phyloP scores from a whole-genome alignment of 2,888 invertebrate species.

The Chymomyza procnemis region DNA sequence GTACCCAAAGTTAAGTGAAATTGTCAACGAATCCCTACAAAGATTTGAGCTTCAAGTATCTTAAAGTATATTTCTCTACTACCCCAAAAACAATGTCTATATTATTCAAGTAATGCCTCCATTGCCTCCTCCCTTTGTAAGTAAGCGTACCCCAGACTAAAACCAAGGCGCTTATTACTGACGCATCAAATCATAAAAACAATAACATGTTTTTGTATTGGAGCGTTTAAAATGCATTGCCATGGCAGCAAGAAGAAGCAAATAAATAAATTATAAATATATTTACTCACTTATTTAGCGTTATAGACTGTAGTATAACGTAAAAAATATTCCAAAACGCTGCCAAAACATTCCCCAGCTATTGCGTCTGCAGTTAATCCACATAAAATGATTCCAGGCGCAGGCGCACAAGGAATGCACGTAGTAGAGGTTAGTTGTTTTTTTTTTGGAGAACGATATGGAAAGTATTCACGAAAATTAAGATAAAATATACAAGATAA shows the following conservation, averaged over 20 bases:
- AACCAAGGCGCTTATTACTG: too few species aligned
- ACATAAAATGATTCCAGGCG: constrained; percentile 66
- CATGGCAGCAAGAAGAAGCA: neutral
- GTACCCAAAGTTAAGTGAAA: too few species aligned
- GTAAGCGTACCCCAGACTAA: too few species aligned
- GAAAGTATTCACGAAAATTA: neutral
- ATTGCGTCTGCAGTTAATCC: constrained; percentile 43
- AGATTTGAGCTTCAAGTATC: too few species aligned
- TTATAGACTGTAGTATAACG: constrained; percentile 72
- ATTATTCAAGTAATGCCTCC: too few species aligned
- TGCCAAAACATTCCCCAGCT: neutral
- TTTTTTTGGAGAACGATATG: neutral
- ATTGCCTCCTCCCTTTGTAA: too few species aligned
- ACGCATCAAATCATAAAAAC: neutral
- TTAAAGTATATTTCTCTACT: too few species aligned
- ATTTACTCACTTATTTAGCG: constrained; percentile 73
- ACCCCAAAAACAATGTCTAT: too few species aligned
- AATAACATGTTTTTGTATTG: neutral
- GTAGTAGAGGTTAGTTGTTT: constrained; percentile 39
- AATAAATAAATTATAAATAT: neutral
- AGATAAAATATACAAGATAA: neutral
- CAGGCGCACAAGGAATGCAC: constrained; percentile 50
- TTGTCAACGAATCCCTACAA: too few species aligned
- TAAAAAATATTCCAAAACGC: constrained; percentile 72
- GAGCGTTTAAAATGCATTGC: constrained; percentile 3